Evolutionary conservation across 2,113 vertebrate genomes (phyloP).

Genomic region (Grantiella picta): DNA sequence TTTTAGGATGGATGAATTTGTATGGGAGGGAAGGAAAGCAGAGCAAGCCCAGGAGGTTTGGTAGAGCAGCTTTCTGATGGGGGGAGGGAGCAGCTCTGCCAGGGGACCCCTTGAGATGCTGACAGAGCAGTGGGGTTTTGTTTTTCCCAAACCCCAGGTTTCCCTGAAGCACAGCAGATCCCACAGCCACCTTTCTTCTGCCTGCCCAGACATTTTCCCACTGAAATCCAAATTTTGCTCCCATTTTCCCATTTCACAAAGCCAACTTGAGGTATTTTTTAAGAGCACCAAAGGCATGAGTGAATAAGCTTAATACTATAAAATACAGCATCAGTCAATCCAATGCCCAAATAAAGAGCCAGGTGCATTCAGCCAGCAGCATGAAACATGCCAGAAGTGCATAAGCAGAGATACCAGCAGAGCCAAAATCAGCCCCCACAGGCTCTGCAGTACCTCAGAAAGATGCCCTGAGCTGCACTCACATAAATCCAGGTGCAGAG

Average conservation of each 20-base stretch:
- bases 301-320: not conserved
- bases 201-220: not conserved
- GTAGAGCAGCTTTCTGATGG: not conserved
- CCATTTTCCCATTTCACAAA: not conserved
- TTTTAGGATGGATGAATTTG: not conserved
- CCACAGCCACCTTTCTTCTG: not conserved
- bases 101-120: not conserved
- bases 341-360: not conserved
- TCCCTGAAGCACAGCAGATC: not conserved
- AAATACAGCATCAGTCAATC: not conserved
- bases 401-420: not conserved
- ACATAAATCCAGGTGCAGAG: not conserved
- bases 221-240: not conserved
- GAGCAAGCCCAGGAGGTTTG: not conserved
- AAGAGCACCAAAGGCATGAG: not conserved
- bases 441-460: not conserved
- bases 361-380: not conserved
- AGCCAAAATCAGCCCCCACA: not conserved
- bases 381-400: not conserved
- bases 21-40: not conserved
- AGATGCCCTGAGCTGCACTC: not conserved
- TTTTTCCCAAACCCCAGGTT: not conserved
- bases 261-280: not conserved
- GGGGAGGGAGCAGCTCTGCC: not conserved
- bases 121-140: not conserved